Conservation (phyloP, 2,888 invertebrate genomes). For the Ommatoiulus sabulosus region DNA sequence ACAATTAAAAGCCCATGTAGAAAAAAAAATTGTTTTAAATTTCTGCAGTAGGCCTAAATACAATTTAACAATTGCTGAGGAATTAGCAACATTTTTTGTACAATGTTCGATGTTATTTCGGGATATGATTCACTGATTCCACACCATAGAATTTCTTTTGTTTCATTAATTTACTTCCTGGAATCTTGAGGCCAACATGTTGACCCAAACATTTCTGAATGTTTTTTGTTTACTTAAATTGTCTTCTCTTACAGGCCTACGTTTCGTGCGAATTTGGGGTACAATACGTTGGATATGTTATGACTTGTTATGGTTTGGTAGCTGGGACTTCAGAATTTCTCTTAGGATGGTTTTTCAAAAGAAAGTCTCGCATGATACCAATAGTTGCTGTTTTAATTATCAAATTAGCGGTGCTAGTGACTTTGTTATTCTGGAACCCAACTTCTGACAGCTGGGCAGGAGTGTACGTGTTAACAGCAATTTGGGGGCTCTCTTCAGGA, state of each 20-base stretch:
- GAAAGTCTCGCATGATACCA: slow-evolving; percentile 18
- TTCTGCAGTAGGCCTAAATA: too few relatives aligned
- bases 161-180: too few relatives aligned
- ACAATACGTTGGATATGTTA: slow-evolving; percentile 38
- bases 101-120: too few relatives aligned
- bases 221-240: not conserved
- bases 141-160: too few relatives aligned
- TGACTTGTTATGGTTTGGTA: slow-evolving; percentile 45
- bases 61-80: too few relatives aligned
- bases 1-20: not conserved
- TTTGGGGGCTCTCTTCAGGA: slow-evolving; percentile 37
- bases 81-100: too few relatives aligned
- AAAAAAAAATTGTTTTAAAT: not conserved
- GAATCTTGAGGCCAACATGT: too few relatives aligned
- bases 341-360: slow-evolving; percentile 38
- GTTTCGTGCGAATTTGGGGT: slow-evolving; percentile 45
- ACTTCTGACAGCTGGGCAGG: not conserved
- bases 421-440: slow-evolving; percentile 23
- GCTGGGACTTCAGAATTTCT: slow-evolving; percentile 5
- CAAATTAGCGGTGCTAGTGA: slow-evolving; percentile 37
- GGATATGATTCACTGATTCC: too few relatives aligned
- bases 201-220: too few relatives aligned
- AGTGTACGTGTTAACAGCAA: slow-evolving; percentile 12
- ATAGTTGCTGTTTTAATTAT: slow-evolving; percentile 29
- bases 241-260: not conserved